These are phyloP conservation scores for Nemapogon koenigi DNA, from an alignment of 2,888 invertebrate genomes.

Conservation along the genomic window DNA sequence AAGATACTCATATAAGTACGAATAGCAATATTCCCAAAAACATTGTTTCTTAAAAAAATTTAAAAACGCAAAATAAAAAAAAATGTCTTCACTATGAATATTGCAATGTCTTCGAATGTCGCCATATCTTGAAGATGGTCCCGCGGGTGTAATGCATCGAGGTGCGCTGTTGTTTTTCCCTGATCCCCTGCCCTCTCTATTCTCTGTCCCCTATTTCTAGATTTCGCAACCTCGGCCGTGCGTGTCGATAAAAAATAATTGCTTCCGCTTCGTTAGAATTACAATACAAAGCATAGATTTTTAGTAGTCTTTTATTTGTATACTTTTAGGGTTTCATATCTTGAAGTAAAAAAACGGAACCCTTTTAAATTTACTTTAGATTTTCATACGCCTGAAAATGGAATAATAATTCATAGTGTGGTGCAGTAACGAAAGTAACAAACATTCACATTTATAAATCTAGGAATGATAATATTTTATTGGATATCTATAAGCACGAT, in stretches of 20 bases:
- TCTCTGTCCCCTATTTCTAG: constrained; percentile 13
- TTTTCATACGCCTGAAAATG: too few species aligned
- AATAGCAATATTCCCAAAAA: background rate
- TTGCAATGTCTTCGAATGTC: constrained; percentile 1
- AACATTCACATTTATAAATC: too few species aligned
- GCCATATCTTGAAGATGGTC: constrained; percentile 20
- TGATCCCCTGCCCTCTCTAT: constrained; percentile 19
- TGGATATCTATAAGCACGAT: too few species aligned
- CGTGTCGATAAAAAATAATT: constrained; percentile 62
- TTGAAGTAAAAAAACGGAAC: background rate
- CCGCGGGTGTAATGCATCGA: constrained; percentile 58
- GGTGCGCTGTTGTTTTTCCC: constrained; percentile 27
- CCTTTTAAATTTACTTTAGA: too few species aligned
- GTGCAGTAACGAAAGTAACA: too few species aligned
- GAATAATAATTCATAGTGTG: too few species aligned
- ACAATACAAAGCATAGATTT: constrained; percentile 25
- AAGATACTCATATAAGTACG: too few species aligned
- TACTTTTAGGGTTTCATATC: background rate
- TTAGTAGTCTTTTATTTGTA: background rate
- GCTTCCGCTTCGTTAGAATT: constrained; percentile 44
- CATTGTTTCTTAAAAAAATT: background rate
- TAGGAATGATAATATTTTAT: too few species aligned
- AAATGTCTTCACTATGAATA: constrained; percentile 8
- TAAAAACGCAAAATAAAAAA: background rate
- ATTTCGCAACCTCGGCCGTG: constrained; percentile 32